Conservation (phyloP, 2,888 invertebrate species). For the Nemotelus pantherinus region DNA sequence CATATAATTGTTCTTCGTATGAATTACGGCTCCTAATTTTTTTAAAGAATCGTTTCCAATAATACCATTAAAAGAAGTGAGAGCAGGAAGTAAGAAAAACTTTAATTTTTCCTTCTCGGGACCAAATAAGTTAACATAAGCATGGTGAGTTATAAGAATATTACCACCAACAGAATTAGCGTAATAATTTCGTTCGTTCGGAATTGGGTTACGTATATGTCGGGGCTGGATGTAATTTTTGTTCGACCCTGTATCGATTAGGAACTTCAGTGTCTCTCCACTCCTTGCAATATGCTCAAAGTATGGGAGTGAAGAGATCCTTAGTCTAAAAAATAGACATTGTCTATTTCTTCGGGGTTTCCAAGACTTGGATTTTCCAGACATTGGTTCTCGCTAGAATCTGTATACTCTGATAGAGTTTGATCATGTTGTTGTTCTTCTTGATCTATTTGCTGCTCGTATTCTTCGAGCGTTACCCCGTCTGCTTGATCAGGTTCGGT, state of each 20-base stretch:
- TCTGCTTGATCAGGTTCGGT: neutral
- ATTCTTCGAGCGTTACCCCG: neutral
- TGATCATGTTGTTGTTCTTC: neutral
- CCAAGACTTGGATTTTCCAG: neutral
- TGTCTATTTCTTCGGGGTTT: neutral
- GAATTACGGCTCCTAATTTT: neutral
- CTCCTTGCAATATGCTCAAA: slow-evolving; percentile 7
- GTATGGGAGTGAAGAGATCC: slow-evolving; percentile 19
- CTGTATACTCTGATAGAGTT: neutral
- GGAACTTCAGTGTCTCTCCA: slow-evolving; percentile 14
- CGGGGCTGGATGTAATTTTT: slow-evolving; percentile 10
- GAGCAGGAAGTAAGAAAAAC: neutral
- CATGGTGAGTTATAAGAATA: neutral
- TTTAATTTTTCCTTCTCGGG: slow-evolving; percentile 7
- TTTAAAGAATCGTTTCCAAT: slow-evolving; percentile 17
- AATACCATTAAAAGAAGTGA: slow-evolving; percentile 26
- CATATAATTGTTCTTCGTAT: slow-evolving; percentile 21
- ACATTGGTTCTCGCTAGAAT: neutral
- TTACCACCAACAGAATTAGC: slow-evolving; percentile 14
- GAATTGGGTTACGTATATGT: slow-evolving; percentile 16
- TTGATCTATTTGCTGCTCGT: neutral
- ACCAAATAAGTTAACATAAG: neutral
- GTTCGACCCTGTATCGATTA: slow-evolving; percentile 17
- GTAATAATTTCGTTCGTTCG: neutral
- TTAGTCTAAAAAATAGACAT: slow-evolving; percentile 38